These are phyloP conservation scores for Brenthis hecate DNA, from an alignment of 2,888 invertebrate genomes.

Conservation along the genomic window DNA sequence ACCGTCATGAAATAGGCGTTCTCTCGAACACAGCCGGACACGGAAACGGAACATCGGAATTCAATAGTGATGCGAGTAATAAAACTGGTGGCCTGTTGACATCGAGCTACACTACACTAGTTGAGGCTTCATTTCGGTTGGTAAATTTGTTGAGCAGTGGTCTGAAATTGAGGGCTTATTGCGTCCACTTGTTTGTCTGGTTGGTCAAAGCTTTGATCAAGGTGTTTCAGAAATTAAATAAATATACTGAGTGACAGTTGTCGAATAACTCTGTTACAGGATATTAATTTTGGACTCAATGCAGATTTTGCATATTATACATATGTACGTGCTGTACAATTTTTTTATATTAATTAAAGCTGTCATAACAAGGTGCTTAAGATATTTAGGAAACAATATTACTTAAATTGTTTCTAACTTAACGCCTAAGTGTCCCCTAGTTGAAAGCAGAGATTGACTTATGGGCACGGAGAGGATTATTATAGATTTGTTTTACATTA, in stretches of 20 bases:
- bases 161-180: conserved; percentile 74
- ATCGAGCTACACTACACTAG: conserved; percentile 55
- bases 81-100: conserved; percentile 73
- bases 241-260: conserved; percentile 9
- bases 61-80: conserved; percentile 71
- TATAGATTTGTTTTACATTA: too few relatives aligned
- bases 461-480: too few relatives aligned
- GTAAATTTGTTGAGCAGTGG: conserved; percentile 75
- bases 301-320: not conserved
- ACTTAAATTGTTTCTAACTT: too few relatives aligned
- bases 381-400: too few relatives aligned
- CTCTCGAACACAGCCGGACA: conserved; percentile 43
- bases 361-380: not conserved
- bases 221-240: conserved; percentile 62
- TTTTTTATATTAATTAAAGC: not conserved
- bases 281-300: not conserved
- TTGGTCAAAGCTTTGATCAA: conserved; percentile 74
- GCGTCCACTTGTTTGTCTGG: conserved; percentile 70
- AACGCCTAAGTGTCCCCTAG: too few relatives aligned
- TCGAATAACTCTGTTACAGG: not conserved
- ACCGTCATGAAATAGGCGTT: conserved; percentile 30
- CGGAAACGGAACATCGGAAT: conserved; percentile 62
- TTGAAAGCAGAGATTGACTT: too few relatives aligned
- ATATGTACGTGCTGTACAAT: not conserved
- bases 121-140: conserved; percentile 75